These are phyloP conservation scores for Caenorhabditis afra DNA, from an alignment of 2,888 invertebrate species.

Conservation along the genomic window DNA sequence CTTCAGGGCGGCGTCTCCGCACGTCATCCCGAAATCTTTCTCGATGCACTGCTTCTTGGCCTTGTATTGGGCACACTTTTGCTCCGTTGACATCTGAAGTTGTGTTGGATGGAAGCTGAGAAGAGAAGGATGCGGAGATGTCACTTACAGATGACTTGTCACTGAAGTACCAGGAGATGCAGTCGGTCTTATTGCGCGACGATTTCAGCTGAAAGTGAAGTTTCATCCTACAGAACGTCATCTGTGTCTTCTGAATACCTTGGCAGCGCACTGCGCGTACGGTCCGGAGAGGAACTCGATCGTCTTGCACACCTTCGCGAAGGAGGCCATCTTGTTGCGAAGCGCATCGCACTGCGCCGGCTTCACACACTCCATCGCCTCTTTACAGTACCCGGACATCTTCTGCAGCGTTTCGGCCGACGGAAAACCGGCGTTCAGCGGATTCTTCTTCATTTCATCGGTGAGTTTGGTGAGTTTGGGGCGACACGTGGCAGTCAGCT, in stretches of 20 bases:
- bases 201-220: constrained; percentile 41
- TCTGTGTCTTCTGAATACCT: not conserved
- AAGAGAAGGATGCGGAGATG: not conserved
- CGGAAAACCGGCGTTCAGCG: constrained; percentile 35
- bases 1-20: constrained; percentile 33
- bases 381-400: constrained; percentile 38
- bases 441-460: constrained; percentile 46
- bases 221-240: not conserved
- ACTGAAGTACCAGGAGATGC: constrained; percentile 47
- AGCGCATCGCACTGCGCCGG: constrained; percentile 31
- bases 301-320: constrained; percentile 40
- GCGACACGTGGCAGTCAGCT: constrained; percentile 34
- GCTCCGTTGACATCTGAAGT: constrained; percentile 38
- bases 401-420: constrained; percentile 38
- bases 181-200: constrained; percentile 33
- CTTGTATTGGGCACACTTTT: constrained; percentile 53
- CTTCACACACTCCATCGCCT: constrained; percentile 44
- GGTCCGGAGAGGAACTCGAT: constrained; percentile 51
- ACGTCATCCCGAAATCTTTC: constrained; percentile 34
- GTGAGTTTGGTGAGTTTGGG: constrained; percentile 45
- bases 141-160: constrained; percentile 25
- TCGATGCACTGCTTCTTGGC: constrained; percentile 45
- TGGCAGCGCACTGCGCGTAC: constrained; percentile 45
- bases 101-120: not conserved
- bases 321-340: constrained; percentile 33